Percentiles rank a stretch among this genome's conserved stretches.
Evolutionary conservation across 2,797 vertebrate species (phyloP).

Genomic region (Triplophysa yarkandensis): DNA sequence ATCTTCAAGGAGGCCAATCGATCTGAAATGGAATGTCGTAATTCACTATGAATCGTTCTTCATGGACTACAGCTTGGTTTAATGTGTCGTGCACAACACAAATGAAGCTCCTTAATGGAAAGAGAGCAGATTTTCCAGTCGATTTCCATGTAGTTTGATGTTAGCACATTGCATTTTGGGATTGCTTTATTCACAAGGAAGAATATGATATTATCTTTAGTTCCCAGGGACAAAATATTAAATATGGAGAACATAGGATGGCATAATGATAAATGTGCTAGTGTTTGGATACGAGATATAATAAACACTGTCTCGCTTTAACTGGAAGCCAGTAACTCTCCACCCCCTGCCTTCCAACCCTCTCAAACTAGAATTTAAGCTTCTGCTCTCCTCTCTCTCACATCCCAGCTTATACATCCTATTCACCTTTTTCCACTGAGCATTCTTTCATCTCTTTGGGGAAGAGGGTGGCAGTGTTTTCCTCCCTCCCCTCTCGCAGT

Average conservation of each 20-base stretch:
- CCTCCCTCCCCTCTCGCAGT: background rate
- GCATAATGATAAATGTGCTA: background rate
- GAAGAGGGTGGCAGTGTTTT: background rate
- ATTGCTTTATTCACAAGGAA: background rate
- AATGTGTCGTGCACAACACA: too few relatives aligned
- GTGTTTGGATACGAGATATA: background rate
- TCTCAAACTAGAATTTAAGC: constrained; percentile 28
- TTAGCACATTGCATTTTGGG: background rate
- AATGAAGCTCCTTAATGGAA: too few relatives aligned
- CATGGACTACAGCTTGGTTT: background rate
- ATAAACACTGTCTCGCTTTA: background rate
- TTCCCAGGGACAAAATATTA: too few relatives aligned
- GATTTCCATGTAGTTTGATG: background rate
- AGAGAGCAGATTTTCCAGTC: background rate
- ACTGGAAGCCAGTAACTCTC: background rate
- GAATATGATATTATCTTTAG: background rate
- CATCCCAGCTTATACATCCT: background rate
- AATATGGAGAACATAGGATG: background rate
- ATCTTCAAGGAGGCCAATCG: background rate
- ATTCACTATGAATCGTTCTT: background rate
- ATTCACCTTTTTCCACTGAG: background rate
- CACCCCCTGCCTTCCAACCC: constrained; percentile 10
- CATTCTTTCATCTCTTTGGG: constrained; percentile 4
- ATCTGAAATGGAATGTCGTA: background rate
- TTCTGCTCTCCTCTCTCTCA: background rate